Percentiles rank a stretch among this genome's conserved stretches.
Conservation (phyloP, 2,113 vertebrate genomes). For the Spermophilus dauricus region DNA sequence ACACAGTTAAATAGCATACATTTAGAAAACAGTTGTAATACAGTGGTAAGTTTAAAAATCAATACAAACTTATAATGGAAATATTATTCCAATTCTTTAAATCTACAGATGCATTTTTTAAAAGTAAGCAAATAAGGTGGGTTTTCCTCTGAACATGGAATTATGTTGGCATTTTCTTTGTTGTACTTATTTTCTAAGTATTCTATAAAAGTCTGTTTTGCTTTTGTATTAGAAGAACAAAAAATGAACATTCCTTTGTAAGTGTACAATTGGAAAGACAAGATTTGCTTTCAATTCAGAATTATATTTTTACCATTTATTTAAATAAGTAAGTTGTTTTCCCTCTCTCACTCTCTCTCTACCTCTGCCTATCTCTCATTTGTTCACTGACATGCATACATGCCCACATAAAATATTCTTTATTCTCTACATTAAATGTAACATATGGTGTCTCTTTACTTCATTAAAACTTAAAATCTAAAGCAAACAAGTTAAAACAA, state of each 20-base stretch:
- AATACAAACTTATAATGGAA: background rate
- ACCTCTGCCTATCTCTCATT: background rate
- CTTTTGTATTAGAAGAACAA: background rate
- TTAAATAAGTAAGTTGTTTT: background rate
- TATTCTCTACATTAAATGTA: slow-evolving; percentile 76
- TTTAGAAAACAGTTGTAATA: background rate
- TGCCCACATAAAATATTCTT: background rate
- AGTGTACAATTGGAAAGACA: background rate
- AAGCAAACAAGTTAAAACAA: slow-evolving; percentile 80
- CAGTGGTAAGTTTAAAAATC: background rate
- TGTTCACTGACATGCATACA: background rate
- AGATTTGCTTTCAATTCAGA: slow-evolving; percentile 6
- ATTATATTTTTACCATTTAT: background rate
- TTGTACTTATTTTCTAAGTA: slow-evolving; percentile 35
- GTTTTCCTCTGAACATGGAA: background rate
- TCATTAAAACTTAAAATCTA: slow-evolving; percentile 58
- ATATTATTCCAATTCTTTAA: slow-evolving; percentile 5
- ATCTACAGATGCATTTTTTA: background rate
- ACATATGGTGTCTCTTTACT: slow-evolving; percentile 72
- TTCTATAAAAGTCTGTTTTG: slow-evolving; percentile 14
- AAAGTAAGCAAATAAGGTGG: background rate
- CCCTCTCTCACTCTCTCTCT: background rate
- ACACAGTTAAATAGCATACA: background rate
- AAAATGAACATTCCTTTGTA: background rate
- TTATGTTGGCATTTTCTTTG: background rate